phyloP scores from a whole-genome alignment of 2,888 invertebrate species.

The Bellardia pandia region DNA sequence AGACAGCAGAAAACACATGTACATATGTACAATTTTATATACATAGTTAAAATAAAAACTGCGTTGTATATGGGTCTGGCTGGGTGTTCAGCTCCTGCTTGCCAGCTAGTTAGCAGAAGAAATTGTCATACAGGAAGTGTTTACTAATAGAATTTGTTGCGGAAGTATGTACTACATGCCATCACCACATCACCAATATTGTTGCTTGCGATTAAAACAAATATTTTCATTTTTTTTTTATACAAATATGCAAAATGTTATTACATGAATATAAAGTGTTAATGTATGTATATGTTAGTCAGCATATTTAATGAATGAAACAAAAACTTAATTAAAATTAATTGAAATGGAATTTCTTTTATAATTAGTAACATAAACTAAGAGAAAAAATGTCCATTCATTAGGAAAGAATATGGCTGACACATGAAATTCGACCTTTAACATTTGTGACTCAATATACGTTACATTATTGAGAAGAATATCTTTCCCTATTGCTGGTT shows the following conservation, averaged over 20 bases:
- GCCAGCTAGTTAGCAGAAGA: not conserved
- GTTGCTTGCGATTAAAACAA: slow-evolving; percentile 16
- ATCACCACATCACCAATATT: not conserved
- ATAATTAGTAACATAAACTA: not conserved
- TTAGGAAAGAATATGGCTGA: too few species aligned
- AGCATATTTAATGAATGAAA: slow-evolving; percentile 19
- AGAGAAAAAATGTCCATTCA: too few species aligned
- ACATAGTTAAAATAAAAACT: not conserved
- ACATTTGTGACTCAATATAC: too few species aligned
- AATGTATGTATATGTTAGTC: slow-evolving; percentile 5
- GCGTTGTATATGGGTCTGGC: not conserved
- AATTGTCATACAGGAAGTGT: slow-evolving; percentile 58
- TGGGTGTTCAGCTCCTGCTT: slow-evolving; percentile 4
- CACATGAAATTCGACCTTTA: too few species aligned
- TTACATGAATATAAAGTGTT: slow-evolving; percentile 21
- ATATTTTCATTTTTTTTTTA: slow-evolving; percentile 13
- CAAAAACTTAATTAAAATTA: slow-evolving; percentile 41
- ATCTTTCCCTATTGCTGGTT: not conserved
- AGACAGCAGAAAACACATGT: not conserved
- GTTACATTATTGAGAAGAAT: not conserved
- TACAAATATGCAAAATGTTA: slow-evolving; percentile 28
- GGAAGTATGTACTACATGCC: slow-evolving; percentile 35
- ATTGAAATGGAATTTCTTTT: slow-evolving; percentile 43
- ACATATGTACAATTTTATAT: too few species aligned
- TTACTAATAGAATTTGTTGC: slow-evolving; percentile 60